phyloP scores from a whole-genome alignment of 2,113 vertebrate species.

The Chionis minor region DNA sequence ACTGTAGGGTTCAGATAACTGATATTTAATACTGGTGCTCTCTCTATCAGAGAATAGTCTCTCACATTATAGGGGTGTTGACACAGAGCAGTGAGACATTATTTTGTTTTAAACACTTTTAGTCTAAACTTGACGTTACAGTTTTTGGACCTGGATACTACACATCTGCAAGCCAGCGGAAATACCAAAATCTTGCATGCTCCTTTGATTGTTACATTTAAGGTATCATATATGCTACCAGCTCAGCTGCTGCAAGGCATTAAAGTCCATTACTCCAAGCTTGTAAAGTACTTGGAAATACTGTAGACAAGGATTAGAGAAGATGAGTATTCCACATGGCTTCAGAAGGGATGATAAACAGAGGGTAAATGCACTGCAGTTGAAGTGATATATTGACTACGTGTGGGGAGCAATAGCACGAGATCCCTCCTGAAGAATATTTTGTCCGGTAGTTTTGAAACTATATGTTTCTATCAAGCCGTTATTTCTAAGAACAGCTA shows the following conservation, averaged over 20 bases:
- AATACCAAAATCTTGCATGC: conserved; percentile 90
- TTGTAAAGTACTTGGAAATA: conserved; percentile 96
- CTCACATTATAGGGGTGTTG: conserved; percentile 65
- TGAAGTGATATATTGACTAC: conserved; percentile 91
- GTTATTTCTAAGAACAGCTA: conserved; percentile 20
- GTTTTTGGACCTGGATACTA: conserved; percentile 77
- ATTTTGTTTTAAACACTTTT: conserved; percentile 80
- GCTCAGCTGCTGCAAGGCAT: conserved; percentile 93
- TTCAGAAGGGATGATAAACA: conserved; percentile 88
- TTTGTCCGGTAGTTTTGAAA: conserved; percentile 60
- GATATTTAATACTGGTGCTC: conserved; percentile 64
- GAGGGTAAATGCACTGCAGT: conserved; percentile 83
- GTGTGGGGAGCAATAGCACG: conserved; percentile 75
- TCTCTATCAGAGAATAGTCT: conserved; percentile 57
- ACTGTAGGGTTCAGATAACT: conserved; percentile 71
- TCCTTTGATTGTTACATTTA: conserved; percentile 99
- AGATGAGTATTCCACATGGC: conserved; percentile 98
- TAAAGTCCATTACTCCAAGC: conserved; percentile 86
- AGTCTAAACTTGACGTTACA: conserved; percentile 82
- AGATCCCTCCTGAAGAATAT: conserved; percentile 74
- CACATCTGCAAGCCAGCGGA: conserved; percentile 92
- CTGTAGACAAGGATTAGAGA: conserved; percentile 87
- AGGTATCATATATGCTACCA: conserved; percentile 97
- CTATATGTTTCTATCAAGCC: conserved; percentile 39
- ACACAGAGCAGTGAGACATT: conserved; percentile 82